Conservation (phyloP, 2,797 vertebrate species). For the Dipus sagitta region DNA sequence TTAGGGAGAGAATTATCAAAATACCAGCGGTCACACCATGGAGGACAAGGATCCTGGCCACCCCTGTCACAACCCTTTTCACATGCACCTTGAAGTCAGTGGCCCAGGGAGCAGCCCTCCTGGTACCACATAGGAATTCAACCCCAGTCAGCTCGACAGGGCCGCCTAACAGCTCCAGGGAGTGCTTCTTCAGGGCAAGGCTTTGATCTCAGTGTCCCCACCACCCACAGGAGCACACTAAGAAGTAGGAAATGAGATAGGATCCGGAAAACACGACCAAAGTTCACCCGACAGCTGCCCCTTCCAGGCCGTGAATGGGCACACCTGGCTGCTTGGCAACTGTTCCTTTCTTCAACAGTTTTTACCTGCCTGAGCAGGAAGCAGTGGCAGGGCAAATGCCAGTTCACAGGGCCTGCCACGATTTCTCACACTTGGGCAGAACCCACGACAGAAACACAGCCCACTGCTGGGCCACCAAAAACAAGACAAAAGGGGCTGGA, state of each 20-base stretch:
- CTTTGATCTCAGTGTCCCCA: not conserved
- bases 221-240: not conserved
- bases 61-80: not conserved
- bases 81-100: not conserved
- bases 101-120: not conserved
- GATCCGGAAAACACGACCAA: constrained; percentile 82
- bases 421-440: constrained; percentile 20
- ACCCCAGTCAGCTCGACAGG: not conserved
- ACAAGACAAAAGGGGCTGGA: not conserved
- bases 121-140: not conserved
- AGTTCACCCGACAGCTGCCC: constrained; percentile 84
- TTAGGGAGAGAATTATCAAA: not conserved
- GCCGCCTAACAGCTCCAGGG: not conserved
- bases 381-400: constrained; percentile 48
- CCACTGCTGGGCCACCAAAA: not conserved
- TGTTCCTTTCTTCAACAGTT: constrained; percentile 65
- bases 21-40: not conserved
- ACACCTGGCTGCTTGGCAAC: constrained; percentile 84
- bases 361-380: constrained; percentile 71
- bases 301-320: constrained; percentile 68
- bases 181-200: not conserved
- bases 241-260: constrained; percentile 82
- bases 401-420: not conserved
- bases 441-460: constrained; percentile 1
- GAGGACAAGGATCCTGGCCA: not conserved